Evolutionary conservation across 2,113 vertebrate genomes (phyloP).

Genomic region (Ondatra zibethicus): DNA sequence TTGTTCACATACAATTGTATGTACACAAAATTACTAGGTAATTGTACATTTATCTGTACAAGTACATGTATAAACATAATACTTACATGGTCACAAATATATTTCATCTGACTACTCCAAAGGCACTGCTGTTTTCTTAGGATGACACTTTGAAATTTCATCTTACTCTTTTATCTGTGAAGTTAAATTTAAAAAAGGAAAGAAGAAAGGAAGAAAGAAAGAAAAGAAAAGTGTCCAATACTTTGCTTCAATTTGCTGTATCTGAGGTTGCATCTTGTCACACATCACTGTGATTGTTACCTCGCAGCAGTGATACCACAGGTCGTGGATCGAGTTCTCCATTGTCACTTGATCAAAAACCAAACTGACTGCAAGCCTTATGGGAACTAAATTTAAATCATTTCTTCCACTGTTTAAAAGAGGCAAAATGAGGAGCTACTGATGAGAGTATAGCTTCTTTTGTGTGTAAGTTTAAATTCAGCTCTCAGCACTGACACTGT

Average conservation of each 20-base stretch:
- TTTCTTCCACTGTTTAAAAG: conserved; percentile 17
- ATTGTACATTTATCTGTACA: background rate
- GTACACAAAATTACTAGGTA: background rate
- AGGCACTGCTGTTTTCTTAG: background rate
- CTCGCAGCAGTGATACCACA: background rate
- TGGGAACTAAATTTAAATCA: conserved; percentile 56
- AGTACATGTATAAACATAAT: background rate
- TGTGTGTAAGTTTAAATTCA: conserved; percentile 28
- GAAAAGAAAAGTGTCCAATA: background rate
- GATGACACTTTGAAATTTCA: background rate
- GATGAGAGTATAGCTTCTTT: background rate
- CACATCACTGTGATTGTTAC: background rate
- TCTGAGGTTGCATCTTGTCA: background rate
- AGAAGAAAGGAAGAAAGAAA: too few relatives aligned
- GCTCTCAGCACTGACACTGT: background rate
- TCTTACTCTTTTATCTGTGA: background rate
- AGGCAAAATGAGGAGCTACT: background rate
- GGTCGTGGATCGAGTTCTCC: too few relatives aligned
- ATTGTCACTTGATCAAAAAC: conserved; percentile 60
- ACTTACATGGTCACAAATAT: background rate
- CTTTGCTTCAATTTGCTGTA: background rate
- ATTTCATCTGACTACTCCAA: background rate
- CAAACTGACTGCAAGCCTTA: conserved; percentile 37
- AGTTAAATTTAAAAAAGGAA: background rate
- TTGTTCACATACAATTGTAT: background rate